phyloP scores from a whole-genome alignment of 2,797 vertebrate species.

The Neosalanx taihuensis region DNA sequence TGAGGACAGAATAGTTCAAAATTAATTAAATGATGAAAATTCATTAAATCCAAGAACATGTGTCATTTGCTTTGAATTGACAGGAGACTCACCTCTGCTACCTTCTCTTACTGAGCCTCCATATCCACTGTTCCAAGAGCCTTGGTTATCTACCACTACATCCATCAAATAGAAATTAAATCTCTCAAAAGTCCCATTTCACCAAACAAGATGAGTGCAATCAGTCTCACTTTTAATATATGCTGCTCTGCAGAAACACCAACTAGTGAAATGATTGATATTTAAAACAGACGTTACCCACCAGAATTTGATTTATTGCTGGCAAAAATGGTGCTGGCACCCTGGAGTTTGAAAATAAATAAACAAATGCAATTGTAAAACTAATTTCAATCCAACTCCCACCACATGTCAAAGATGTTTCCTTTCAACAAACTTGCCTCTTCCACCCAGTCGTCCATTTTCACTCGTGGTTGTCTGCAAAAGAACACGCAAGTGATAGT shows the following conservation, averaged over 20 bases:
- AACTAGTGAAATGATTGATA: not conserved
- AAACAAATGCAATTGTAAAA: not conserved
- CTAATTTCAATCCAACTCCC: not conserved
- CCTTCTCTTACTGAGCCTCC: conserved; percentile 13
- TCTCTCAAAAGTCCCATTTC: not conserved
- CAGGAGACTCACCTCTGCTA: not conserved
- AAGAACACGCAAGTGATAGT: not conserved
- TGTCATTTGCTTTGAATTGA: not conserved
- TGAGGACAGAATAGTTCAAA: not conserved
- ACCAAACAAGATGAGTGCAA: not conserved
- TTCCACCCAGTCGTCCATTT: not conserved
- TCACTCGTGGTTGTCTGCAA: not conserved
- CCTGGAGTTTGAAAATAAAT: not conserved
- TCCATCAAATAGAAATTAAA: not conserved
- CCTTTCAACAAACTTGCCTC: not conserved
- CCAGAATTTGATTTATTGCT: not conserved
- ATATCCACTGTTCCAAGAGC: conserved; percentile 16
- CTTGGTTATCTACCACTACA: conserved; percentile 9
- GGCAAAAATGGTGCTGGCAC: not conserved
- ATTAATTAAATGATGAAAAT: not conserved
- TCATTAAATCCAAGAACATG: not conserved
- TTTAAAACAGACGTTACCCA: not conserved
- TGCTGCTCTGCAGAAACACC: not conserved
- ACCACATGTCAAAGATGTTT: not conserved
- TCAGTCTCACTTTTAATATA: not conserved